Conservation (phyloP, 2,797 vertebrate species). For the Otus scops region DNA sequence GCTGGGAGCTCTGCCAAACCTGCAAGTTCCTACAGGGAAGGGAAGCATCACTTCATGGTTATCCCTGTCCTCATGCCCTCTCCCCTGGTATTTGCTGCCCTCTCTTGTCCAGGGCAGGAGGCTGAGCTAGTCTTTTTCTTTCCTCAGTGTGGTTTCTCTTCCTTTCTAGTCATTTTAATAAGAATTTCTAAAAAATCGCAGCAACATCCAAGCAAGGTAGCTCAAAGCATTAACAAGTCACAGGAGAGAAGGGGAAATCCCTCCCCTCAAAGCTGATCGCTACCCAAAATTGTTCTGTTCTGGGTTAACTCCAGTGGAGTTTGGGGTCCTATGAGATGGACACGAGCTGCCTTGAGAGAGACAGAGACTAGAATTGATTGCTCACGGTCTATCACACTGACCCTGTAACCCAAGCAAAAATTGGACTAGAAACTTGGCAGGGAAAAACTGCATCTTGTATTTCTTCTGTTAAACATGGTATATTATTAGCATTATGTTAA, state of each 20-base stretch:
- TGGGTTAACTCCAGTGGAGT: neutral
- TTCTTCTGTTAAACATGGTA: neutral
- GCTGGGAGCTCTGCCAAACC: neutral
- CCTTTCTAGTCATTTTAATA: neutral
- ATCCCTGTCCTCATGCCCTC: neutral
- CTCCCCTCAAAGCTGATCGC: neutral
- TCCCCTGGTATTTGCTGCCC: neutral
- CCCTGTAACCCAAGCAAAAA: neutral
- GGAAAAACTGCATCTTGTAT: neutral
- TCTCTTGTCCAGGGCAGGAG: neutral
- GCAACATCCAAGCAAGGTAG: fast-evolving
- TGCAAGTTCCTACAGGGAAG: neutral
- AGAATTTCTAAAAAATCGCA: neutral
- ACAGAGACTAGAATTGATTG: neutral
- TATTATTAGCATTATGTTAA: neutral
- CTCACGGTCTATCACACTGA: fast-evolving
- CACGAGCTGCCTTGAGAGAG: fast-evolving
- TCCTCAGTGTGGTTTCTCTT: neutral
- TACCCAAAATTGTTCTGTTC: neutral
- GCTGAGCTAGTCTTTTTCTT: neutral
- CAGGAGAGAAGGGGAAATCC: neutral
- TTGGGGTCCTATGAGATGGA: fast-evolving
- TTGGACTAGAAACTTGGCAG: neutral
- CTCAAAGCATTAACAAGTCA: neutral
- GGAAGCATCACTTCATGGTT: neutral